A percentile compares a stretch with the other conserved stretches of the same genome.
Evolutionary conservation across 2,113 vertebrate genomes (phyloP).

Genomic region (Saccopteryx bilineata): DNA sequence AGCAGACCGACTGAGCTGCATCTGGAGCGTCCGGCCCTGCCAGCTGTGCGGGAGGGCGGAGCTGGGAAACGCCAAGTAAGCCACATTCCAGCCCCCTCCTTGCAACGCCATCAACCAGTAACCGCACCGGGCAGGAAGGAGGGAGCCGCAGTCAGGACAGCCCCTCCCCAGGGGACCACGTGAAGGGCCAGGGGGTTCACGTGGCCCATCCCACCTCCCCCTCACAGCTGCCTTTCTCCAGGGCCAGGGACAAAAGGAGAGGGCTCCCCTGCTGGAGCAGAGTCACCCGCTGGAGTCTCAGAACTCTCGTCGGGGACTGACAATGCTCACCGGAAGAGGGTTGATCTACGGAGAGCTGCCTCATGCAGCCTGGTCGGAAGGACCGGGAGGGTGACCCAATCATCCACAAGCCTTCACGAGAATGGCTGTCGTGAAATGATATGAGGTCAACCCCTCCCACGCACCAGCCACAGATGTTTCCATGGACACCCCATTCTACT

Average conservation of each 20-base stretch:
- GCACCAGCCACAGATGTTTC: not conserved
- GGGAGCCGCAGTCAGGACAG: not conserved
- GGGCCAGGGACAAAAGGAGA: not conserved
- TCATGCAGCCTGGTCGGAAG: not conserved
- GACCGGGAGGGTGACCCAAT: not conserved
- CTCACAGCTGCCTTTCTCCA: not conserved
- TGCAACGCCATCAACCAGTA: constrained; percentile 60
- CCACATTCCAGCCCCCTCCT: constrained; percentile 74
- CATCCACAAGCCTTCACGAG: not conserved
- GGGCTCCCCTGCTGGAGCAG: not conserved
- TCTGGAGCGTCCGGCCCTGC: constrained; percentile 57
- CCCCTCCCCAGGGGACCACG: not conserved
- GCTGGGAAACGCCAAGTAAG: constrained; percentile 77
- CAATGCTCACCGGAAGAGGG: too few species aligned
- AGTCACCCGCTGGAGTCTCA: not conserved
- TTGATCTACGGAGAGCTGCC: not conserved
- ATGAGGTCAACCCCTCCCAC: not conserved
- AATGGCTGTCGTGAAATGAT: not conserved
- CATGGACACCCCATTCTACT: not conserved
- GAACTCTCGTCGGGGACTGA: not conserved
- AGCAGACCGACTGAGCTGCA: constrained; percentile 66
- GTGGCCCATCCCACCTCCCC: not conserved
- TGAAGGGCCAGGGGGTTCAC: not conserved
- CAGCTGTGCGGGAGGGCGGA: constrained; percentile 54
- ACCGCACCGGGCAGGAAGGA: not conserved